Evolutionary conservation across 2,888 invertebrate genomes (phyloP), one percentile per base, ranked within the genome.

Genomic region (Agrilus biguttatus): DNA sequence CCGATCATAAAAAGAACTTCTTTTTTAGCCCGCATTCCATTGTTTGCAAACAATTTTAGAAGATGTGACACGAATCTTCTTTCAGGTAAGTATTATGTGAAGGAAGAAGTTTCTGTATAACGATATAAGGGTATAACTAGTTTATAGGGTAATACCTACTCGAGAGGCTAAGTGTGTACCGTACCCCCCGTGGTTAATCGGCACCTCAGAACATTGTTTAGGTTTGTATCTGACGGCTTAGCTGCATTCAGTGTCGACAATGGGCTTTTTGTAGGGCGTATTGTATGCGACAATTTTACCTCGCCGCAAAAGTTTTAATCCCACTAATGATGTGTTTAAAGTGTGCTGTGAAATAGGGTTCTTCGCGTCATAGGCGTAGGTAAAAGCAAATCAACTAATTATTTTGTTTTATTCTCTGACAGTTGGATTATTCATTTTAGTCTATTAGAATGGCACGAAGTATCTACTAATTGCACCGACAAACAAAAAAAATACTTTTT

Each of bases 191-290:
- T 55, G 56, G 59, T 47, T 57, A 58, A 58, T 59, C 60, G 61
- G 57, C 61, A 61, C 61, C 59, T 61, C 58, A 52, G 53, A 53
- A 53, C 55, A 62, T 62, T 63, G 61, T 63, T 60, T 62, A 60
- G 59, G 55, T 52, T 56, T 56, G 55, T 55, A 56, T 57, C 55
- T 55, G 55, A 52, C 52, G 53, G 56, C 57, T 57, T 57, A 56
- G 51, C 52, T 50, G 55, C 51, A 57, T 60, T 59, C 58, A 57
- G 54, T 47, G 45, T 41, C 45, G 52, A 62, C 60, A 61, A 61
- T 59, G 49, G 45, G 43, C 50, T 56, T 55, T 60, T 61, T 56
- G 58, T 54, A 44, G 53, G 41, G 49, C 49, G 47, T 53, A 54
- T 55, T 58, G 58, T 55, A 52, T 56, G 56, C 57, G 55, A 59